These are phyloP conservation scores for Nasonovia ribisnigri DNA, from an alignment of 2,888 invertebrate genomes.

Conservation along the genomic window DNA sequence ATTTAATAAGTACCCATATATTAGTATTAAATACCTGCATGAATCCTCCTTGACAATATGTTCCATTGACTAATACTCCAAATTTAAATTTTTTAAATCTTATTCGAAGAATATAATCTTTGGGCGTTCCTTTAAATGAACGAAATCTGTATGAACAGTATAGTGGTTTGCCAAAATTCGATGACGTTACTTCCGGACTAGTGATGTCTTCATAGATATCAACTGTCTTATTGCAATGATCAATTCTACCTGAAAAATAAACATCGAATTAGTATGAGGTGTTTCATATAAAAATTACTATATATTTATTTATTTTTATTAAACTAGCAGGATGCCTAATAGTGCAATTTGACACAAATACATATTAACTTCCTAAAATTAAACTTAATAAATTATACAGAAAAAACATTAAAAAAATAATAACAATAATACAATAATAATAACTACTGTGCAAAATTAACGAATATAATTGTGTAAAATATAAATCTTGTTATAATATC, in stretches of 20 bases:
- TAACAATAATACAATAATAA: background rate
- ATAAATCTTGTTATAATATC: background rate
- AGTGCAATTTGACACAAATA: background rate
- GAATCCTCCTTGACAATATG: conserved; percentile 88
- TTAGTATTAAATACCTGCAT: conserved; percentile 79
- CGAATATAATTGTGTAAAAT: background rate
- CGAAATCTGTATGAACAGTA: conserved; percentile 93
- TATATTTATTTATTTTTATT: too few relatives aligned
- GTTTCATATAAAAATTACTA: background rate
- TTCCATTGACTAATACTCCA: conserved; percentile 86
- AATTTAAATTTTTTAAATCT: conserved; percentile 95
- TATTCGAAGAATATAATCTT: conserved; percentile 90
- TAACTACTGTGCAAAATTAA: background rate
- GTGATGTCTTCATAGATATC: conserved; percentile 93
- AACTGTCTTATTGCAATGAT: conserved; percentile 94
- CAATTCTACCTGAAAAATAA: conserved; percentile 69
- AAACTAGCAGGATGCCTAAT: too few relatives aligned
- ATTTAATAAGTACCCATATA: background rate
- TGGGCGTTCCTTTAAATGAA: conserved; percentile 86
- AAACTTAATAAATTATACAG: background rate
- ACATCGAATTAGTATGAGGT: background rate
- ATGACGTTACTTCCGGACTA: conserved; percentile 85
- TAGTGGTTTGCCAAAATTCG: conserved; percentile 86
- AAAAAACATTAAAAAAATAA: background rate
- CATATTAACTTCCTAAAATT: background rate